These are phyloP conservation scores for Cotesia glomerata DNA, from an alignment of 1,140 invertebrate genomes.

Conservation along the genomic window DNA sequence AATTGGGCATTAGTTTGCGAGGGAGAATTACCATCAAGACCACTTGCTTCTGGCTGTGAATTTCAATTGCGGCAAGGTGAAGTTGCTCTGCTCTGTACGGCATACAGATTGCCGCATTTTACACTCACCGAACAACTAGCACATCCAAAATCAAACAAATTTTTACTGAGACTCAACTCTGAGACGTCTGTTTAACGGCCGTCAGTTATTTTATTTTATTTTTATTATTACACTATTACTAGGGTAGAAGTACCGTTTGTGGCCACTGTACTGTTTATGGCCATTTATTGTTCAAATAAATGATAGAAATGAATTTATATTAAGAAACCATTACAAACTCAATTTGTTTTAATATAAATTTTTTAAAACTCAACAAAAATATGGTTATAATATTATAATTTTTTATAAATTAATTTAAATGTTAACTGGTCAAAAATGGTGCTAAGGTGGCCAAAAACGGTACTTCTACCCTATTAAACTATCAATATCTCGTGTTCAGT, in stretches of 20 bases:
- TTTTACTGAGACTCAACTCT: conserved; percentile 91
- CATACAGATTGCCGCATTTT: conserved; percentile 88
- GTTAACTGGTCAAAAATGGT: no score
- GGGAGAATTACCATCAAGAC: conserved; percentile 80
- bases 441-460: no score
- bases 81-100: conserved; percentile 86
- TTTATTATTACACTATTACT: not conserved
- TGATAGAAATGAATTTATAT: no score
- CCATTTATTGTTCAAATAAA: no score
- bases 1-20: conserved; percentile 95
- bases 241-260: no score
- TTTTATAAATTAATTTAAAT: no score
- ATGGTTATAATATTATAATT: no score
- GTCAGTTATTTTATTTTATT: not conserved
- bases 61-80: conserved; percentile 95
- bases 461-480: no score
- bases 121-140: conserved; percentile 94
- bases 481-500: not conserved
- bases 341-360: no score
- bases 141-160: conserved; percentile 94
- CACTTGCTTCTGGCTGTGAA: conserved; percentile 78
- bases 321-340: no score
- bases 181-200: conserved; percentile 89
- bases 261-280: no score
- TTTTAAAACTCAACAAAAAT: no score